Percentiles rank a stretch among this genome's conserved stretches.
These are phyloP conservation scores for Scaptodrosophila lebanonensis DNA, from an alignment of 1,140 invertebrate species.

Conservation along the genomic window DNA sequence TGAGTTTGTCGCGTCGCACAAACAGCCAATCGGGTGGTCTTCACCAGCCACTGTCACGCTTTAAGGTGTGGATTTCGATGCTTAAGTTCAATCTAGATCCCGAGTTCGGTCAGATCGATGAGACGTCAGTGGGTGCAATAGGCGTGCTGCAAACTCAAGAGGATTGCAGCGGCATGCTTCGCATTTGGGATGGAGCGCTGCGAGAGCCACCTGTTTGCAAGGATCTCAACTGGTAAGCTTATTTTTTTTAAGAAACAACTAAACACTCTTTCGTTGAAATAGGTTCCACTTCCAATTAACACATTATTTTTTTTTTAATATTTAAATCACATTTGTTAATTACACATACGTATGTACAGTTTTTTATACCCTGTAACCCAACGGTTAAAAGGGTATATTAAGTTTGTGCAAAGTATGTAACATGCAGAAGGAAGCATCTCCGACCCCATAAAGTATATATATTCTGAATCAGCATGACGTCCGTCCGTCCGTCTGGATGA, in stretches of 20 bases:
- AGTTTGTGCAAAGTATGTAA: too few relatives aligned
- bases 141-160: slow-evolving; percentile 80
- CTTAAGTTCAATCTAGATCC: slow-evolving; percentile 86
- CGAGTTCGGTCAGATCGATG: slow-evolving; percentile 76
- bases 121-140: slow-evolving; percentile 78
- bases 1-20: slow-evolving; percentile 63
- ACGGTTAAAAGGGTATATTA: too few relatives aligned
- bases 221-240: slow-evolving; percentile 85
- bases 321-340: too few relatives aligned
- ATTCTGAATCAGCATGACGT: too few relatives aligned
- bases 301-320: too few relatives aligned
- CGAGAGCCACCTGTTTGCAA: slow-evolving; percentile 87
- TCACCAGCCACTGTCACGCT: slow-evolving; percentile 79
- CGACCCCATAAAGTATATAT: too few relatives aligned
- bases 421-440: too few relatives aligned
- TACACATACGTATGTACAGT: too few relatives aligned
- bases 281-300: too few relatives aligned
- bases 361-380: too few relatives aligned
- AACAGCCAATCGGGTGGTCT: slow-evolving; percentile 46
- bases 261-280: too few relatives aligned
- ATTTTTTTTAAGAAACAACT: background rate
- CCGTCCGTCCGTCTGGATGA: too few relatives aligned
- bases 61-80: slow-evolving; percentile 91
- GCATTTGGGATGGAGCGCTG: slow-evolving; percentile 90
- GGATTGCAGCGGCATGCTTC: slow-evolving; percentile 88